Conservation (phyloP, 2,888 invertebrate genomes). For the Auanema freiburgensis region DNA sequence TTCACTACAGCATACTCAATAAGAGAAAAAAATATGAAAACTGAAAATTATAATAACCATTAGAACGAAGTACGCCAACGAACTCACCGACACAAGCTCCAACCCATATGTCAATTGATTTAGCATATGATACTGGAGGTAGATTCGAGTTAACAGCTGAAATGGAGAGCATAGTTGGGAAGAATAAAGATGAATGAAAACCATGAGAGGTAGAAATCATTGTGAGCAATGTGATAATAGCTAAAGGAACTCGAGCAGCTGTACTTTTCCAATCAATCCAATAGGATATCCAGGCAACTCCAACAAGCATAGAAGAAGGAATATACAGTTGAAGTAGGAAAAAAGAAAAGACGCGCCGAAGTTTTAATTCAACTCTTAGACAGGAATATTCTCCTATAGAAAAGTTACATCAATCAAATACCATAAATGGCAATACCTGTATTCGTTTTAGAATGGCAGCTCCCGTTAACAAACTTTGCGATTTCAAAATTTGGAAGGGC, state of each 20-base stretch:
- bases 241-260: slow-evolving; percentile 63
- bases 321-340: slow-evolving; percentile 64
- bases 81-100: slow-evolving; percentile 52
- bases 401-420: too few relatives aligned
- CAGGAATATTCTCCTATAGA: slow-evolving; percentile 61
- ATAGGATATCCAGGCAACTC: slow-evolving; percentile 61
- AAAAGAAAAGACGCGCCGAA: slow-evolving; percentile 63
- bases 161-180: slow-evolving; percentile 11
- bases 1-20: slow-evolving; percentile 64
- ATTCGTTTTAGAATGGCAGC: slow-evolving; percentile 93
- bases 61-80: background rate
- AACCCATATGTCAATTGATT: slow-evolving; percentile 64
- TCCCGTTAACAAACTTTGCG: slow-evolving; percentile 88
- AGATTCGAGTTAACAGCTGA: slow-evolving; percentile 63
- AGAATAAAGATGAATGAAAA: slow-evolving; percentile 15
- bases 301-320: slow-evolving; percentile 51
- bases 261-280: slow-evolving; percentile 65
- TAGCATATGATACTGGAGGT: slow-evolving; percentile 63
- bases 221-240: slow-evolving; percentile 63
- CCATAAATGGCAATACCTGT: slow-evolving; percentile 75
- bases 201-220: slow-evolving; percentile 64
- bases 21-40: slow-evolving; percentile 62
- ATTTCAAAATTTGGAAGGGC: slow-evolving; percentile 88
- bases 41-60: slow-evolving; percentile 20
- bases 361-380: slow-evolving; percentile 55